A percentile compares a stretch with the other conserved stretches of the same genome.
Evolutionary conservation across 30 jellyfish, hydroid and myxozoan species (phyloP).

Genomic region (Catostylus mosaicus): DNA sequence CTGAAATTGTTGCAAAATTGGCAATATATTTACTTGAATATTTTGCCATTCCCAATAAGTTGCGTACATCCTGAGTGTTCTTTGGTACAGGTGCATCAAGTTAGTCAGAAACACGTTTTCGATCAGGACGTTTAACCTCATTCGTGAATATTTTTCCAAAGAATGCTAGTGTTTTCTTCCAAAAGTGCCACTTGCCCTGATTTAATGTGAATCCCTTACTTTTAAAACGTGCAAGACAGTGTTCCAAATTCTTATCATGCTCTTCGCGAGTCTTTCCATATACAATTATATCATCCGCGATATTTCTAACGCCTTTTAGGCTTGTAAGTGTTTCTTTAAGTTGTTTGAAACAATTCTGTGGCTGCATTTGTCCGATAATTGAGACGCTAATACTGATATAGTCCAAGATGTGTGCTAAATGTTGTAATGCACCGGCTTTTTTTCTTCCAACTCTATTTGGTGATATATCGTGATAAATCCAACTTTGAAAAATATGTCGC

Average conservation of each 20-base stretch:
- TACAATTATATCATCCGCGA: too few species aligned
- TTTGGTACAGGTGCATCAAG: slow-evolving; percentile 19
- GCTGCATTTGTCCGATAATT: slow-evolving; percentile 2
- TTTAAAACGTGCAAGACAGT: too few species aligned
- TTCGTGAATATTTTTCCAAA: slow-evolving; percentile 26
- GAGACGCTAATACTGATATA: not conserved
- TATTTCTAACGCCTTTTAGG: too few species aligned
- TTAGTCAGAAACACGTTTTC: slow-evolving; percentile 14
- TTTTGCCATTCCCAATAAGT: slow-evolving; percentile 16
- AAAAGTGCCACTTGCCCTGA: slow-evolving; percentile 9
- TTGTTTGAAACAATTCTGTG: slow-evolving; percentile 6
- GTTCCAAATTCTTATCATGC: too few species aligned
- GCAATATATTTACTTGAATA: slow-evolving; percentile 21
- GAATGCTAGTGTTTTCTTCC: slow-evolving; percentile 13
- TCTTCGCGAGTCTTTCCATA: too few species aligned
- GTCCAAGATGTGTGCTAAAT: slow-evolving; percentile 11
- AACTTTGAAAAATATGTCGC: not conserved
- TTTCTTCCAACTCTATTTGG: not conserved
- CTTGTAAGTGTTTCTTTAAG: too few species aligned
- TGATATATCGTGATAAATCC: too few species aligned
- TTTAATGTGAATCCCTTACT: slow-evolving; percentile 10
- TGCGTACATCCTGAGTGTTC: slow-evolving; percentile 23
- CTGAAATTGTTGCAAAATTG: slow-evolving; percentile 27
- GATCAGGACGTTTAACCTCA: slow-evolving; percentile 28
- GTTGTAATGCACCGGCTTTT: slow-evolving; percentile 16